Base-by-base conservation (phyloP, 2,888 invertebrate genomes). In the Julus scandinavius region DNA sequence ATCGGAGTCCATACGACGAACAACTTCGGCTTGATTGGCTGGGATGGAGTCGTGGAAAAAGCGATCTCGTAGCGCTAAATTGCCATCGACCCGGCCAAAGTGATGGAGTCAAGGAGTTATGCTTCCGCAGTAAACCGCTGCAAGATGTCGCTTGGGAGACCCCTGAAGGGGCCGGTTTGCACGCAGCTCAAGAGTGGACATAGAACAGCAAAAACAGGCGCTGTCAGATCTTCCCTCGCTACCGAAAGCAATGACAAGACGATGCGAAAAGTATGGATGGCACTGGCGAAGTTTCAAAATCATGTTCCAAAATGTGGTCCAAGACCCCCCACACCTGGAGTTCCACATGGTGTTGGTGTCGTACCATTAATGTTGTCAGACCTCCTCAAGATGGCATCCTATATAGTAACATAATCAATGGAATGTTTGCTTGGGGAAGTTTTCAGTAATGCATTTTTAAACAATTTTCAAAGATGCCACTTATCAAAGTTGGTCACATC, bases 11-110 rank as follows among this genome's bases (percentile, higher is more conserved):
- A 85, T 49, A 45, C 45, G 50, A 45, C 20, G 45, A 85, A 85
- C 85, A 85, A 45, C 85, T 85, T 49, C 85, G 50, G 80, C 80
- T 80, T 80, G 80, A 80, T 80, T 80, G 80, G 80, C 80, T 80
- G 80, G 38, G 38, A 29, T 38, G 80, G 80, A 80, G 80, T 38
- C 80, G 80, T 80, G 38, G 80, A 80, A 80, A 72, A 80, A 80
- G 80, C 80, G 80, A 80, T 80, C 80, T 80, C 80, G 80, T 9
- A 29, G 38, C 38, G 80, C 80, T 11, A 9, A 80, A 80, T 80
- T 80, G 80, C 80, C 80, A 80, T 80, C 80, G 80, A 80, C 80
- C 80, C 38, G 80, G 80, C 38, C 80, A 38, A 80, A 80, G 80
- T 80, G 80, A 80, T 80, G 80, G 80, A 38, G 38, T 80, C 80